Conservation (phyloP, 2,113 vertebrate genomes). For the Lethenteron reissneri region DNA sequence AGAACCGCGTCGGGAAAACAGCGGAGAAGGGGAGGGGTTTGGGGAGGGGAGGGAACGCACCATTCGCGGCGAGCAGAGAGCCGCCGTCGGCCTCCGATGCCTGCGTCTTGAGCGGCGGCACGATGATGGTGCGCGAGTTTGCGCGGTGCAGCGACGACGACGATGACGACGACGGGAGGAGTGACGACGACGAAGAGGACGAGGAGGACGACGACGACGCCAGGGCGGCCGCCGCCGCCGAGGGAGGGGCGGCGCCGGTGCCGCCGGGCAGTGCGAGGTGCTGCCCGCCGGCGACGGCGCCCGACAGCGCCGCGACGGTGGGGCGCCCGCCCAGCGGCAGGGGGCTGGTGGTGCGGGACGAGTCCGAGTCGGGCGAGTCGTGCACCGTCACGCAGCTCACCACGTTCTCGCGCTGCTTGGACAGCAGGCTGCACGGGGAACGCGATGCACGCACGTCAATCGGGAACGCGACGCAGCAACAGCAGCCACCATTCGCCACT, state of each 20-base stretch:
- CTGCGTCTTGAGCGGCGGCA: slow-evolving; percentile 80
- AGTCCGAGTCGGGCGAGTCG: slow-evolving; percentile 77
- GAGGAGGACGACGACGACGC: slow-evolving; percentile 11
- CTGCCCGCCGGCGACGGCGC: slow-evolving; percentile 40
- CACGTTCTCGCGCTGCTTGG: slow-evolving; percentile 91
- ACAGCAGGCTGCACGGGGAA: slow-evolving; percentile 37
- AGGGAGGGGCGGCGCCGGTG: slow-evolving; percentile 29
- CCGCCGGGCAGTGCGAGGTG: slow-evolving; percentile 24
- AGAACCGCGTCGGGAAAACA: too few species aligned
- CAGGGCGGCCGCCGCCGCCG: slow-evolving; percentile 51
- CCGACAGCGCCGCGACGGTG: slow-evolving; percentile 28
- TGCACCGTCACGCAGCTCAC: slow-evolving; percentile 98
- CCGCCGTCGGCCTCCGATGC: slow-evolving; percentile 12
- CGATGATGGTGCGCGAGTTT: slow-evolving; percentile 75
- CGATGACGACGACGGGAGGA: too few species aligned
- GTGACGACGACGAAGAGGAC: too few species aligned
- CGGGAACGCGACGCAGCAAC: too few species aligned
- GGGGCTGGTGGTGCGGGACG: slow-evolving; percentile 78
- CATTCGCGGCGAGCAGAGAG: too few species aligned
- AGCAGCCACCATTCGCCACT: too few species aligned
- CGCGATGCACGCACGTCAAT: too few species aligned
- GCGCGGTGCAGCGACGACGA: slow-evolving; percentile 20
- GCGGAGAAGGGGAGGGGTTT: too few species aligned
- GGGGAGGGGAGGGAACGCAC: too few species aligned
- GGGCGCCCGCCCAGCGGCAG: slow-evolving; percentile 37